A percentile compares a stretch with the other conserved stretches of the same genome.
phyloP scores from a whole-genome alignment of 2,113 vertebrate species.

The Tringa solitaria region DNA sequence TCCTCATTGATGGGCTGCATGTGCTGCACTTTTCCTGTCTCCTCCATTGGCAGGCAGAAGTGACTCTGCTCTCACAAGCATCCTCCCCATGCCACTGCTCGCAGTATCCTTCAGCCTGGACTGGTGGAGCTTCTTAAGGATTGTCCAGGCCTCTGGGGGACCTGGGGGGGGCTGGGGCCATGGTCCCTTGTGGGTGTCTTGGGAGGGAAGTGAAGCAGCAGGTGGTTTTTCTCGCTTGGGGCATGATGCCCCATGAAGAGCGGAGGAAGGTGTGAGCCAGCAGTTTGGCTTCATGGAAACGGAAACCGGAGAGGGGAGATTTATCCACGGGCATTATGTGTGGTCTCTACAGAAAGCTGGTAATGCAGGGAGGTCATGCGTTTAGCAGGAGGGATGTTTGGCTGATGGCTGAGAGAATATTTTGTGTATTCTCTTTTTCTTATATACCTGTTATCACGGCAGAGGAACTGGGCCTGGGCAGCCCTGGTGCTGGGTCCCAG shows the following conservation, averaged over 20 bases:
- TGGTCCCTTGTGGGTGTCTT: neutral
- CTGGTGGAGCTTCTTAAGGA: neutral
- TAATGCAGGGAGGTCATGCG: neutral
- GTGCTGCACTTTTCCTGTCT: neutral
- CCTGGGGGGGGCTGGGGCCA: neutral
- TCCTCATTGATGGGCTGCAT: neutral
- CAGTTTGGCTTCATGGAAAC: conserved; percentile 34
- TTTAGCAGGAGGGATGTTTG: neutral
- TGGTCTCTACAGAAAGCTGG: conserved; percentile 46
- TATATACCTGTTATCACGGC: neutral
- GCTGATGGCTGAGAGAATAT: neutral
- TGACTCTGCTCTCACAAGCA: neutral
- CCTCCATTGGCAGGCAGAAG: neutral
- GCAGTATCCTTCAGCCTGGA: neutral
- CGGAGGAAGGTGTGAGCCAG: conserved; percentile 39
- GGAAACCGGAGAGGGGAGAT: conserved; percentile 38
- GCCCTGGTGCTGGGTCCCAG: neutral
- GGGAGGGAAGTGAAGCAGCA: neutral
- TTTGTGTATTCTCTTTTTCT: neutral
- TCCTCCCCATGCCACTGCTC: neutral
- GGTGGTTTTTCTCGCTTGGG: neutral
- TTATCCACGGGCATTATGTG: conserved; percentile 54
- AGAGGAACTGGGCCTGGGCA: neutral
- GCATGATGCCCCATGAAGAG: conserved; percentile 31
- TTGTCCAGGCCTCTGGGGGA: neutral